These are phyloP conservation scores for Scelioninae gen. 2 DNA, from an alignment of 2,888 invertebrate genomes.

Conservation along the genomic window DNA sequence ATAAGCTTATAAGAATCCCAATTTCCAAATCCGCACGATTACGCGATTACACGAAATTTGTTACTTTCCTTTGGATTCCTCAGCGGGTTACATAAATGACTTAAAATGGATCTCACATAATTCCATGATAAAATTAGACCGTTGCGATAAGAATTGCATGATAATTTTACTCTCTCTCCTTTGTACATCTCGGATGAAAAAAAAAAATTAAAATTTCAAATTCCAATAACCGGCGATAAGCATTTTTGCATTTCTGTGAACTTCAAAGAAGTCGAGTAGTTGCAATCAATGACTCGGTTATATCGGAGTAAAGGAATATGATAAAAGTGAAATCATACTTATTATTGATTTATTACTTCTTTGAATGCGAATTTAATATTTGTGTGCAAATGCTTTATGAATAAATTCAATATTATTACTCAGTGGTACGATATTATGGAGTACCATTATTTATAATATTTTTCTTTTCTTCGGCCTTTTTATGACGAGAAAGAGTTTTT, in stretches of 20 bases:
- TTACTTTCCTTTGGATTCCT: too few species aligned
- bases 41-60: too few species aligned
- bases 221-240: conserved; percentile 5
- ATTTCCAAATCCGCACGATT: too few species aligned
- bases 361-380: background rate
- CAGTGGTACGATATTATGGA: too few species aligned
- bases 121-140: background rate
- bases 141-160: background rate
- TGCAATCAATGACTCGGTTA: conserved; percentile 4
- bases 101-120: conserved; percentile 2
- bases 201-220: conserved; percentile 3
- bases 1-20: too few species aligned
- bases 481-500: too few species aligned
- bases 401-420: background rate
- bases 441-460: too few species aligned
- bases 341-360: background rate
- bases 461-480: too few species aligned
- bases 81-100: background rate
- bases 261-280: background rate
- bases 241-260: conserved; percentile 9
- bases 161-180: background rate
- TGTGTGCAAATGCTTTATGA: background rate
- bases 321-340: background rate
- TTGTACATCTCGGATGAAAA: background rate
- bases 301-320: too few species aligned